Conservation (phyloP, 2,113 vertebrate species). For the Sardina pilchardus region DNA sequence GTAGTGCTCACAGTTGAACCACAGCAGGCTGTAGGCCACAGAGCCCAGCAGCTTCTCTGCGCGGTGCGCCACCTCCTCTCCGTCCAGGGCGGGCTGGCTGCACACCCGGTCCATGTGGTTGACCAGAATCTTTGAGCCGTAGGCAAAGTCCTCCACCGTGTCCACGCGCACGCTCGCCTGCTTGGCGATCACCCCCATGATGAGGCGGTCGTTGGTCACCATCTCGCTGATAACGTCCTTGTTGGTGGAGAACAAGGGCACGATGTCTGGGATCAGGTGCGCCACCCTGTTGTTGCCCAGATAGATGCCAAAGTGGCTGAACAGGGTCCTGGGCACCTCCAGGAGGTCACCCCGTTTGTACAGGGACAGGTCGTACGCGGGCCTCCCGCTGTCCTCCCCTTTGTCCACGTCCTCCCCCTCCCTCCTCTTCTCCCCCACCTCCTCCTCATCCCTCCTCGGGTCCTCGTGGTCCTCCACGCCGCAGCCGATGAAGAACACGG, state of each 20-base stretch:
- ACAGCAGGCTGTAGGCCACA: constrained; percentile 87
- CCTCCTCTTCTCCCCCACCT: neutral
- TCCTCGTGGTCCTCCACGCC: constrained; percentile 40
- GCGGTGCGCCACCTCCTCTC: constrained; percentile 82
- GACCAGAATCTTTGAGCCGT: constrained; percentile 83
- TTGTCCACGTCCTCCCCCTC: neutral
- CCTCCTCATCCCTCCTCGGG: neutral
- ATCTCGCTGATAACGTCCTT: constrained; percentile 72
- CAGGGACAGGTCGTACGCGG: constrained; percentile 68
- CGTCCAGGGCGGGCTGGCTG: constrained; percentile 72
- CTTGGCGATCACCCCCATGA: constrained; percentile 83
- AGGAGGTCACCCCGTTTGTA: constrained; percentile 87
- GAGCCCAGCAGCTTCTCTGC: constrained; percentile 85
- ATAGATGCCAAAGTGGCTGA: constrained; percentile 94
- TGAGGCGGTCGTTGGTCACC: constrained; percentile 87
- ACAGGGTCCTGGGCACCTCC: constrained; percentile 87
- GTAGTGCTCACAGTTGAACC: constrained; percentile 98
- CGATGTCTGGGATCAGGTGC: constrained; percentile 93
- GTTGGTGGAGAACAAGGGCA: constrained; percentile 77
- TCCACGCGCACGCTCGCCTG: constrained; percentile 89
- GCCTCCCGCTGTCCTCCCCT: neutral
- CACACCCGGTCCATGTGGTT: constrained; percentile 87
- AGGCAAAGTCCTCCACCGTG: constrained; percentile 88
- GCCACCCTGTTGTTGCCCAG: constrained; percentile 88
- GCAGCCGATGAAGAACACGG: constrained; percentile 57